Base-by-base conservation (phyloP, 2,888 invertebrate genomes). In the Notodonta ziczac region DNA sequence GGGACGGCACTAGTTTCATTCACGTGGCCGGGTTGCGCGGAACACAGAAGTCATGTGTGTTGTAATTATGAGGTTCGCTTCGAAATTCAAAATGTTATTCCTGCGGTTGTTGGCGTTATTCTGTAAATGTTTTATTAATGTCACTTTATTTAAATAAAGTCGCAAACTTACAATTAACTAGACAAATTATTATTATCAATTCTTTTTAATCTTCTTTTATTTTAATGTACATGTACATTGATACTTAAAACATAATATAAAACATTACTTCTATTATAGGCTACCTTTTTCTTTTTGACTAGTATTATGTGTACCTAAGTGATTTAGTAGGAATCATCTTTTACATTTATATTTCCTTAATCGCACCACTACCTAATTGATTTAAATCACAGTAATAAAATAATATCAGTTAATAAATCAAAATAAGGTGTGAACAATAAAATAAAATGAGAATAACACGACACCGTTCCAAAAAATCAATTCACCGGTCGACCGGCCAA, bases 41-140 rank as follows among this genome's bases (percentile, higher is more conserved):
- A 79, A 77, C 73, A 80, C 81, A 76, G 84, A 74, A 84, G 84
- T 77, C 82, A 77, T 81, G 72, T 78, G 79, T 78, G 65, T 66
- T 66, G 73, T 76, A 76, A 74, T 74, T 76, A 76, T 75, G 70
- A 70, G 66, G 59, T 72, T 58, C 58, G 58, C 54, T 51, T 44
- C 57, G 63, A 67, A 68, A 64, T 66, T 62, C 66, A 65, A 77
- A 81, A 78, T 82, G 75, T 72, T 82, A 74, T 72, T 65, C 62
- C 67, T 60, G 66, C 62, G 65, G 66, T 72, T 57, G 61, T 42
- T 57, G 64, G 68, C 53, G 71, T 68, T 72, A 74, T 70, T 71
- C 66, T 73, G 67, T 24, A 65, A 74, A 65, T 50, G 10, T 40
- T 58, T 44, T 58, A 7, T 35, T 35, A 7, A 3, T 24, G 24